Conservation (phyloP, 2,113 vertebrate genomes). For the Mirounga angustirostris region DNA sequence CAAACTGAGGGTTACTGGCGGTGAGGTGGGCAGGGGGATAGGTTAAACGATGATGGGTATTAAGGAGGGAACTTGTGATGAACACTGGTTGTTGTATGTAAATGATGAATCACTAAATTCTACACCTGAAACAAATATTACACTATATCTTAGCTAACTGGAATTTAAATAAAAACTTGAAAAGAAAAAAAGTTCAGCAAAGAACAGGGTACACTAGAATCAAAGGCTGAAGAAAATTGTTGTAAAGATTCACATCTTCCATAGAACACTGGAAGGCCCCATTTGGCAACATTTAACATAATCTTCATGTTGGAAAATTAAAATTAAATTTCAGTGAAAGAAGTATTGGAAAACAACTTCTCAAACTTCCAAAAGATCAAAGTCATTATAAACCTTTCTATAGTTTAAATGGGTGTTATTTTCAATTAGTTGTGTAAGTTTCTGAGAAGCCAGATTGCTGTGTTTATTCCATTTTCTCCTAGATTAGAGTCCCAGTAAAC, state of each 20-base stretch:
- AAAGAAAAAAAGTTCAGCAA: conserved; percentile 51
- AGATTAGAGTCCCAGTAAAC: conserved; percentile 7
- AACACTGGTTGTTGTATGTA: not conserved
- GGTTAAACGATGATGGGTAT: not conserved
- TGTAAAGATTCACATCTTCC: conserved; percentile 10
- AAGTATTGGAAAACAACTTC: conserved; percentile 27
- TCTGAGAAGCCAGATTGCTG: conserved; percentile 35
- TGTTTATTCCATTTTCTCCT: conserved; percentile 30
- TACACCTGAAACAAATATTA: not conserved
- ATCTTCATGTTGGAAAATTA: not conserved
- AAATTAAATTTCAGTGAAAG: conserved; percentile 58
- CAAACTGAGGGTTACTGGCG: not conserved
- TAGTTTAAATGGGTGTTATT: conserved; percentile 10
- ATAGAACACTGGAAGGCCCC: not conserved
- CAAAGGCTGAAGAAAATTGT: not conserved
- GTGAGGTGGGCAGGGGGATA: not conserved
- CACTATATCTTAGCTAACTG: not conserved
- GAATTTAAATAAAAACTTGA: not conserved
- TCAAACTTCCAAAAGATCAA: conserved; percentile 46
- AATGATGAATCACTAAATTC: not conserved
- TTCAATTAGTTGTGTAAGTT: conserved; percentile 22
- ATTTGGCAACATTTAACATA: conserved; percentile 14
- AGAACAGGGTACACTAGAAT: conserved; percentile 11
- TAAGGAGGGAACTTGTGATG: not conserved
- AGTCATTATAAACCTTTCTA: conserved; percentile 31